Base-by-base conservation (phyloP, 2,113 vertebrate genomes). In the Piprites chloris region DNA sequence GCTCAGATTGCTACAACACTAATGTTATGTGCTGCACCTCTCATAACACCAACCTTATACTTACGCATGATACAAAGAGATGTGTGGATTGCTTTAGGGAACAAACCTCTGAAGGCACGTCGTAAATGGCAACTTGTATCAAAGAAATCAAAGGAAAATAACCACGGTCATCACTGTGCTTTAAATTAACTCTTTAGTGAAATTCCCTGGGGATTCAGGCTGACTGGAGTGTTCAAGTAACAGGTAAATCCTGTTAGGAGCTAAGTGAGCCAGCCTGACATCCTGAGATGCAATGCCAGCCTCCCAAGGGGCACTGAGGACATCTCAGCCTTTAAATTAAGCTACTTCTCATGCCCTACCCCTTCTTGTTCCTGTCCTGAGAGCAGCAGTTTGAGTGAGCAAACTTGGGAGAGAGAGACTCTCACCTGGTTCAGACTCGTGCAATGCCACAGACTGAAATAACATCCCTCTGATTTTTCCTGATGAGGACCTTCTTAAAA, bases 161-260 rank as follows among this genome's bases (percentile, higher is more conserved):
- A 81, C 73, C 26, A 1, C 4, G 62, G 76, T 80, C 92, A 52
- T 92, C 47, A 5, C 53, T 2, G 5, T 9, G 88, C 85, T 84
- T 89, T 84, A 65, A 86, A 84, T 96, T 96, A 97, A 95, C 93
- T 68, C 92, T 75, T 87, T 69, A 68, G 96, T 33, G 76, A 17
- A 49, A 92, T 71, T 72, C 79, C 44, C 32, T 0, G 12, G 44
- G 90, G 90, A 33, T 68, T 65, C 28, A 3, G 83, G 68, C 52
- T 93, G 95, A 11, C 87, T 52, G 68, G 44, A 39, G 52, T 0
- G 3, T 44, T 88, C 52, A 19, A 93, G 79, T 39, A 67, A 18
- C 37, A 88, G 83, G 95, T 94, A 94, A 88, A 93, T 78, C 52
- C 82, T 52, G 35, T 72, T 68, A 46, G 83, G 75, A 75, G 73